Base-by-base conservation (phyloP, 2,888 invertebrate species). In the Mythimna lalbum region DNA sequence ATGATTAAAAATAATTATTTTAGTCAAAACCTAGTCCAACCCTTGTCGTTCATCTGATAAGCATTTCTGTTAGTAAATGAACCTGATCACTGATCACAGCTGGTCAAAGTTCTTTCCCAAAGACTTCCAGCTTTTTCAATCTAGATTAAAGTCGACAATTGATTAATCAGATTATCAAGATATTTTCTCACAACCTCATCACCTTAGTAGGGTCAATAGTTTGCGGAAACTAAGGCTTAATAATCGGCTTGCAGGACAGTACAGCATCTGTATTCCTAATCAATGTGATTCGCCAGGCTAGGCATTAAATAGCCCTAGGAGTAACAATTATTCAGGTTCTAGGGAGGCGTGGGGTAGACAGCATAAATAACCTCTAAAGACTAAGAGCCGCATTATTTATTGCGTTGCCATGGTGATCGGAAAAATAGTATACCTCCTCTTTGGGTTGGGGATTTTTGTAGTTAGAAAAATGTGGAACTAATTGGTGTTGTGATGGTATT, bases 251-350 rank as follows among this genome's bases (percentile, higher is more conserved):
- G 81, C 69, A 78, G 79, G 79, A 82, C 80, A 80, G 66, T 78
- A 76, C 64, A 72, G 85, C 86, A 87, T 89, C 89, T 87, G 87
- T 87, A 86, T 88, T 88, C 85, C 82, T 89, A 91, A 91, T 91
- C 89, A 90, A 89, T 91, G 89, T 89, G 82, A 90, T 90, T 89
- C 74, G 62, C 82, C 75, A 55, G 55, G 72, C 84, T 85, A 75
- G 73, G 85, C 85, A 85, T 85, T 87, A 83, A 85, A 79, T 80
- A 78, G 79, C 85, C 87, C 82, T 70, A 62, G 69, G 87, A 87
- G 79, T 75, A 76, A 73, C 80, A 82, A 89, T 90, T 88, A 89
- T 84, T 85, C 85, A 85, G 81, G 61, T 67, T 67, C 79, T 59
- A 59, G 80, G 82, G 77, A 80, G 85, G 85, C 76, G 83, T 76